A percentile compares a stretch with the other conserved stretches of the same genome.
Conservation (phyloP, 2,888 invertebrate species). For the Lasioglossum leucozonium region DNA sequence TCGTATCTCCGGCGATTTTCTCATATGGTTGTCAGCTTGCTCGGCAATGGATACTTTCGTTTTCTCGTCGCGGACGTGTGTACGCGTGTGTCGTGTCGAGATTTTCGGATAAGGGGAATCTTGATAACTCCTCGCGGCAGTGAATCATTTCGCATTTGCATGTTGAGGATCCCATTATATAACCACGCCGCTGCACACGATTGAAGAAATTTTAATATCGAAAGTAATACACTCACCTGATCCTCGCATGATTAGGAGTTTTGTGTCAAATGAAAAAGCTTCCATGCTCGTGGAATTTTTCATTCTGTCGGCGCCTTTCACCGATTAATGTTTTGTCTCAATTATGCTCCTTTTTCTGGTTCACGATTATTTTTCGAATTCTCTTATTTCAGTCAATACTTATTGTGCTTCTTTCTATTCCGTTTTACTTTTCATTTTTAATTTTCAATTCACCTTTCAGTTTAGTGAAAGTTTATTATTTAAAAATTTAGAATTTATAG, state of each 20-base stretch:
- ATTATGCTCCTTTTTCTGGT: not conserved
- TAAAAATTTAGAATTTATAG: not conserved
- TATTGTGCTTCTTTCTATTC: not conserved
- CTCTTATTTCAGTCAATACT: not conserved
- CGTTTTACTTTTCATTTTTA: too few relatives aligned
- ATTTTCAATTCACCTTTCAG: too few relatives aligned
- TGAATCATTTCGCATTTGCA: slow-evolving; percentile 33
- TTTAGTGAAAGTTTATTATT: not conserved
- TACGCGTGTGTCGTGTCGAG: slow-evolving; percentile 29
- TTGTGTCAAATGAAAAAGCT: not conserved
- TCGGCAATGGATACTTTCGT: slow-evolving; percentile 50
- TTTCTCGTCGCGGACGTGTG: slow-evolving; percentile 34
- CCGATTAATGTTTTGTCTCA: not conserved
- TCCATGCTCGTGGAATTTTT: not conserved
- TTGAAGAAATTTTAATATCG: slow-evolving; percentile 1
- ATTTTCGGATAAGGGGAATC: slow-evolving; percentile 57
- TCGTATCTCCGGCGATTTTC: slow-evolving; percentile 51
- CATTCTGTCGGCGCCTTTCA: not conserved
- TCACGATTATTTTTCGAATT: not conserved
- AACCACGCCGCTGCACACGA: not conserved
- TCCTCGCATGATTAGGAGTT: not conserved
- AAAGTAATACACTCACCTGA: slow-evolving; percentile 1
- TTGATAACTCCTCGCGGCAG: slow-evolving; percentile 26
- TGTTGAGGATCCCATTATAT: slow-evolving; percentile 2
- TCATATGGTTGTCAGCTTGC: slow-evolving; percentile 50